phyloP scores from a whole-genome alignment of 1,140 invertebrate genomes.

The Belonocnema kinseyi region DNA sequence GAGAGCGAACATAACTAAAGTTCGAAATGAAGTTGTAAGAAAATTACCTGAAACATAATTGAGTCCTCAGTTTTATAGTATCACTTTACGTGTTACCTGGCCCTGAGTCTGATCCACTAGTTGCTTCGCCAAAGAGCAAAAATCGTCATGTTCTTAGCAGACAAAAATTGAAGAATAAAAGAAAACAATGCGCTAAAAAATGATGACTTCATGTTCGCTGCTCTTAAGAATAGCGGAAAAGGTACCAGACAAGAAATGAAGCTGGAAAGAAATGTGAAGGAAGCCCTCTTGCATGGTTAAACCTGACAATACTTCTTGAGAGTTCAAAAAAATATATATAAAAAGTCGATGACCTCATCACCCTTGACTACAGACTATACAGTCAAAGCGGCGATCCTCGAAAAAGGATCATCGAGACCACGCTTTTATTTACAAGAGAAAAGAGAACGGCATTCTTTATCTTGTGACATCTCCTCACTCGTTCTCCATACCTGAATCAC shows the following conservation, averaged over 20 bases:
- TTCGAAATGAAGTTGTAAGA: too few species aligned
- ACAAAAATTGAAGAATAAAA: constrained; percentile 11
- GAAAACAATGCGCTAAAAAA: constrained; percentile 20
- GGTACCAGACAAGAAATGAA: neutral
- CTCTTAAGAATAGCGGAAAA: constrained; percentile 24
- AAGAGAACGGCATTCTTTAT: constrained; percentile 23
- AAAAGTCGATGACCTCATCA: constrained; percentile 14
- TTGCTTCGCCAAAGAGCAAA: too few species aligned
- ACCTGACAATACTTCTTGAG: neutral
- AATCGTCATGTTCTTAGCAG: too few species aligned
- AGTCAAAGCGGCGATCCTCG: neutral
- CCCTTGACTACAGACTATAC: constrained; percentile 1
- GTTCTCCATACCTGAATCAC: constrained; percentile 21
- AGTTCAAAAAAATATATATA: neutral
- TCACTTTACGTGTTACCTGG: too few species aligned
- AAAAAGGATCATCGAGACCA: neutral
- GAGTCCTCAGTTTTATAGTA: too few species aligned
- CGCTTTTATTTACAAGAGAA: constrained; percentile 18
- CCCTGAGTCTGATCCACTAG: too few species aligned
- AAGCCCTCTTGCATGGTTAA: constrained; percentile 3
- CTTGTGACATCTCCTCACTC: neutral
- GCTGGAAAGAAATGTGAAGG: neutral
- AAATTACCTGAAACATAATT: too few species aligned
- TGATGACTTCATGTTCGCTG: constrained; percentile 6
- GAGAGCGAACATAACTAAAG: too few species aligned